A percentile compares a stretch with the other conserved stretches of the same genome.
These are phyloP conservation scores for Cyclina sinensis DNA, from an alignment of 1,140 invertebrate species.

Conservation along the genomic window DNA sequence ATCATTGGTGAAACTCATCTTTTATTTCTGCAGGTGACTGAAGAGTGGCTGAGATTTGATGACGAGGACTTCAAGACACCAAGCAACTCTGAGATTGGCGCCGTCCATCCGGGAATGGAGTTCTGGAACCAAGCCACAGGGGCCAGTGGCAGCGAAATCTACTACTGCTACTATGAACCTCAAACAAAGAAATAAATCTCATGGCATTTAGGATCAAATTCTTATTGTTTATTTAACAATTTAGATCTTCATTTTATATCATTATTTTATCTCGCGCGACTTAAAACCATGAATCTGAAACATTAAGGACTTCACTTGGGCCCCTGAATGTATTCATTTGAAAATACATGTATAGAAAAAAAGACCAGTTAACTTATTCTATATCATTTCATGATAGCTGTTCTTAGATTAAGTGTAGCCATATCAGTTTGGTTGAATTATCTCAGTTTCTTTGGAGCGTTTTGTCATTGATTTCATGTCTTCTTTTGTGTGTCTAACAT, in stretches of 20 bases:
- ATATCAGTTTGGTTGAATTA: background rate
- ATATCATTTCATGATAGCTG: background rate
- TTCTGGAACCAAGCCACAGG: conserved; percentile 67
- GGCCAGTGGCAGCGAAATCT: conserved; percentile 65
- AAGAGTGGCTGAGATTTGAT: conserved; percentile 65
- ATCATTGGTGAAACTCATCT: too few relatives aligned
- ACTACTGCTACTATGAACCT: conserved; percentile 64
- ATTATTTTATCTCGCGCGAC: background rate
- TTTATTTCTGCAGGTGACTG: conserved; percentile 53
- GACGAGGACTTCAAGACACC: conserved; percentile 67
- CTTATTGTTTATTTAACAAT: background rate
- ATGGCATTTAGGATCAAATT: background rate
- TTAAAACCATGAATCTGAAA: background rate
- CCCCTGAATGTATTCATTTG: background rate
- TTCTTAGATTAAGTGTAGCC: background rate
- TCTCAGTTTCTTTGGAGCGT: background rate
- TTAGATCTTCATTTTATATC: background rate
- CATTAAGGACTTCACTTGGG: background rate
- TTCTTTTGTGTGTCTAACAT: conserved; percentile 9
- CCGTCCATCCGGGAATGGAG: conserved; percentile 62
- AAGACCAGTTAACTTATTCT: conserved; percentile 2
- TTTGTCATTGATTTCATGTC: background rate
- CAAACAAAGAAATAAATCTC: conserved; percentile 50
- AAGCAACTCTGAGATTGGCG: conserved; percentile 63
- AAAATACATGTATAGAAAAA: background rate